phyloP scores from a whole-genome alignment of 2,797 vertebrate species.

The Channallabes apus region DNA sequence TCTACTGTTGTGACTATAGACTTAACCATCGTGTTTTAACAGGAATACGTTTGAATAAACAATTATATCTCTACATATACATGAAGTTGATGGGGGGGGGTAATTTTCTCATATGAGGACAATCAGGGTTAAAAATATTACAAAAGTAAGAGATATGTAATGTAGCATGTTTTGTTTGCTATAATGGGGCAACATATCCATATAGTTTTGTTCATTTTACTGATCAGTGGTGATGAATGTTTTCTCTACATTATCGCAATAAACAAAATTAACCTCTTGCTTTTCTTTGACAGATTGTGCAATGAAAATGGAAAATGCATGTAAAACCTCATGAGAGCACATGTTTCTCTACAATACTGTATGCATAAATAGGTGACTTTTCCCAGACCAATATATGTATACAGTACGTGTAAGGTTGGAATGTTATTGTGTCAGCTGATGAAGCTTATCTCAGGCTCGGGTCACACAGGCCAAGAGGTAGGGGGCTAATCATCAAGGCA shows the following conservation, averaged over 20 bases:
- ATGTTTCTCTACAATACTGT: neutral
- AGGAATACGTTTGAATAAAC: too few relatives aligned
- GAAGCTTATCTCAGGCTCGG: constrained; percentile 76
- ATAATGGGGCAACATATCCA: neutral
- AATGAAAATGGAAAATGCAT: constrained; percentile 19
- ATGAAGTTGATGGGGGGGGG: too few relatives aligned
- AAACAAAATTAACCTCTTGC: constrained; percentile 69
- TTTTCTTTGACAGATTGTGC: constrained; percentile 57
- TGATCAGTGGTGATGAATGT: neutral
- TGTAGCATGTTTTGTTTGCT: neutral
- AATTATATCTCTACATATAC: too few relatives aligned
- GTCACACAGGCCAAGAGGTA: constrained; percentile 73
- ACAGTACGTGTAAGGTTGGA: constrained; percentile 64
- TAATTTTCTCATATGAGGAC: too few relatives aligned
- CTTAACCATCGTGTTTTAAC: too few relatives aligned
- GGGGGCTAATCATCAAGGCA: constrained; percentile 73
- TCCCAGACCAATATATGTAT: neutral
- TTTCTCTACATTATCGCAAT: constrained; percentile 54
- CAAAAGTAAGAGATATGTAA: neutral
- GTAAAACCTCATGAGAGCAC: neutral
- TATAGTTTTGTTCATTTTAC: neutral
- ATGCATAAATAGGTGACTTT: neutral
- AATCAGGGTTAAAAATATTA: neutral
- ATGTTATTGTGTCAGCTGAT: constrained; percentile 75
- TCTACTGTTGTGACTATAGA: too few relatives aligned